These are phyloP conservation scores for Dipodomys merriami DNA, from an alignment of 2,113 vertebrate species.

Conservation along the genomic window DNA sequence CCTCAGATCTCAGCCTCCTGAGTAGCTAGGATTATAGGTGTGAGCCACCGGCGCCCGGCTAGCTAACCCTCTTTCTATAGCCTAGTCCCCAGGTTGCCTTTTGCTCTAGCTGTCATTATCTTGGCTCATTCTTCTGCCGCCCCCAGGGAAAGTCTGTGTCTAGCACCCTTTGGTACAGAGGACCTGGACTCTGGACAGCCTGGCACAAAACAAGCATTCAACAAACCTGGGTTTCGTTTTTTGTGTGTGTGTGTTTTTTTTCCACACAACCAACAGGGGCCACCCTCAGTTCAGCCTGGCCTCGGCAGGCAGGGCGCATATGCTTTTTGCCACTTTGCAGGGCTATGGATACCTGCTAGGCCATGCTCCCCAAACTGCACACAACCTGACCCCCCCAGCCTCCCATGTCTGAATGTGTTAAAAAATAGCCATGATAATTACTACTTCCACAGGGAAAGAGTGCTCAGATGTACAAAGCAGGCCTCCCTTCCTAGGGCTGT, in stretches of 20 bases:
- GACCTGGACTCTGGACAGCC: not conserved
- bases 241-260: not conserved
- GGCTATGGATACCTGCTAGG: not conserved
- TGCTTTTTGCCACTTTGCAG: not conserved
- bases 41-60: too few species aligned
- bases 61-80: not conserved
- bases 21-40: too few species aligned
- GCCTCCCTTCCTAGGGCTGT: constrained; percentile 4
- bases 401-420: constrained; percentile 50
- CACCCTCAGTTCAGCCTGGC: not conserved
- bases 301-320: not conserved
- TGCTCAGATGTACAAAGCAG: not conserved
- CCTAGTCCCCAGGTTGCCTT: not conserved
- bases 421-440: constrained; percentile 63
- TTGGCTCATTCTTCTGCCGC: not conserved
- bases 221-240: not conserved
- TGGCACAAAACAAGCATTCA: not conserved
- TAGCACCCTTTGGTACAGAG: not conserved
- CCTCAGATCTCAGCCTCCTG: too few species aligned
- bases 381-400: constrained; percentile 47
- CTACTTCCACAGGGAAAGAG: constrained; percentile 5
- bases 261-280: not conserved
- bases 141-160: not conserved
- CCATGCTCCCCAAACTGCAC: not conserved
- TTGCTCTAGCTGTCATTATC: not conserved